phyloP scores from a whole-genome alignment of 1,140 invertebrate species.

The Trialeurodes vaporariorum region DNA sequence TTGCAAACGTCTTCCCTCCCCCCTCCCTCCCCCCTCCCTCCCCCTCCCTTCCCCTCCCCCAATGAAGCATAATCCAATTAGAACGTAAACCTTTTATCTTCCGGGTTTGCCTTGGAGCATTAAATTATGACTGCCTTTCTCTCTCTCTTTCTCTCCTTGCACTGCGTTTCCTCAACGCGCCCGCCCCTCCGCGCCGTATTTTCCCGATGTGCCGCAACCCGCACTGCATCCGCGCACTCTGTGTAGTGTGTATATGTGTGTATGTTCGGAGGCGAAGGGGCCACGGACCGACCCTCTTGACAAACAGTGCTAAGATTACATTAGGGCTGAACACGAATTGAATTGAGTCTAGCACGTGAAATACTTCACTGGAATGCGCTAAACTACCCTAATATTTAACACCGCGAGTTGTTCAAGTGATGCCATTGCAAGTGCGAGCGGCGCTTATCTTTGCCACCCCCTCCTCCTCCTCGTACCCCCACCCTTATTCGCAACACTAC shows the following conservation, averaged over 20 bases:
- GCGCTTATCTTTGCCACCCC: not conserved
- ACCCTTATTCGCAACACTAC: not conserved
- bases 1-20: no score
- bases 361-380: not conserved
- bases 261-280: no score
- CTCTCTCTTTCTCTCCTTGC: no score
- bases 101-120: not conserved
- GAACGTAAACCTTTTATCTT: not conserved
- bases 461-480: not conserved
- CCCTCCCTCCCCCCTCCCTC: no score
- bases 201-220: no score
- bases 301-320: not conserved
- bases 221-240: no score
- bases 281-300: not conserved
- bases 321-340: not conserved
- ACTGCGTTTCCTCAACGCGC: no score
- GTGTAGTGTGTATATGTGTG: no score
- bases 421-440: not conserved
- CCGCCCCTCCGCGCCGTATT: no score
- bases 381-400: conserved; percentile 1
- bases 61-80: not conserved
- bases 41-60: no score
- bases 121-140: not conserved
- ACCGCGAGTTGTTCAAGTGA: not conserved
- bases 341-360: not conserved